Conservation (phyloP, 2,113 vertebrate genomes). For the Cepphus grylle region DNA sequence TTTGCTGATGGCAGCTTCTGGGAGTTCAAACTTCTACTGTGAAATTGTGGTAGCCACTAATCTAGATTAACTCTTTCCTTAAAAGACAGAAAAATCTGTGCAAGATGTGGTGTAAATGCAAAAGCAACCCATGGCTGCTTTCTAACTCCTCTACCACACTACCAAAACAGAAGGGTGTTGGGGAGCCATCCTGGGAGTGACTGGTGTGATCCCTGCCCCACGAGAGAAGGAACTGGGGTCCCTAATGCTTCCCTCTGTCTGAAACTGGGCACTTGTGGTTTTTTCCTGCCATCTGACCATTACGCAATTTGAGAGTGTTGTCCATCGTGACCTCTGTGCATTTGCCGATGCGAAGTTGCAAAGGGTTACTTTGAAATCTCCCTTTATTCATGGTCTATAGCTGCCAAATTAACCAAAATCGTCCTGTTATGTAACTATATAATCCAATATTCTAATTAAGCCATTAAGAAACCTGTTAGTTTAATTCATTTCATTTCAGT, state of each 20-base stretch:
- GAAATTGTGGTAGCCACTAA: background rate
- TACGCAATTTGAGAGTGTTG: background rate
- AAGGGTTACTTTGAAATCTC: background rate
- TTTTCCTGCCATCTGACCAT: background rate
- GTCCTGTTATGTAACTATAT: background rate
- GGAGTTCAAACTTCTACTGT: background rate
- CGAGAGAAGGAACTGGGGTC: background rate
- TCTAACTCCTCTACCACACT: background rate
- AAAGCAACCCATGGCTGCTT: background rate
- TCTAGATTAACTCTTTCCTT: background rate
- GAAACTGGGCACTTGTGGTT: background rate
- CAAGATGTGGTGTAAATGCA: background rate
- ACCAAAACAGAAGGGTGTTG: background rate
- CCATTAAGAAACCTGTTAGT: background rate
- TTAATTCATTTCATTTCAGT: background rate
- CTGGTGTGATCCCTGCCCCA: background rate
- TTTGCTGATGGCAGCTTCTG: background rate
- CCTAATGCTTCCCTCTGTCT: background rate
- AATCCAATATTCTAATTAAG: background rate
- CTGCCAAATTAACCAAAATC: background rate
- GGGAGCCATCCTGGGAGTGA: fast-evolving
- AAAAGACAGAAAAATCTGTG: background rate
- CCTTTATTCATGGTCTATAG: background rate
- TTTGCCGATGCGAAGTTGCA: background rate
- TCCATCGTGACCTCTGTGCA: fast-evolving